Conservation (phyloP, 2,113 vertebrate species). For the Stictonetta naevosa region DNA sequence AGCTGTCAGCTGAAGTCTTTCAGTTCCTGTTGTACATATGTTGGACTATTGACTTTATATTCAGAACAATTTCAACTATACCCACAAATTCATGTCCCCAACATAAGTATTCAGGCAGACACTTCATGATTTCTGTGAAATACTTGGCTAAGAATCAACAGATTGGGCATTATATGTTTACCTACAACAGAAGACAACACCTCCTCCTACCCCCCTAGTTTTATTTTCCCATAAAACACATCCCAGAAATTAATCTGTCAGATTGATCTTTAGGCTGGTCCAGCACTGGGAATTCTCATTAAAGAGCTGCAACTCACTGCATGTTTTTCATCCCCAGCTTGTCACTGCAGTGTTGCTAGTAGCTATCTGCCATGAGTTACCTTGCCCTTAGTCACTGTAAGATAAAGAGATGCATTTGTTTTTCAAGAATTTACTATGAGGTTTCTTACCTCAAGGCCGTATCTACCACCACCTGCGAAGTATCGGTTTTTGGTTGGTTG, state of each 20-base stretch:
- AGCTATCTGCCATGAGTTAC: not conserved
- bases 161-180: not conserved
- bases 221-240: not conserved
- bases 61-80: not conserved
- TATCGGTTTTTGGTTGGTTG: not conserved
- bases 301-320: not conserved
- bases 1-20: not conserved
- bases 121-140: not conserved
- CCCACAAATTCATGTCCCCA: not conserved
- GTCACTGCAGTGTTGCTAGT: not conserved
- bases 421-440: not conserved
- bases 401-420: not conserved
- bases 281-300: not conserved
- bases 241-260: not conserved
- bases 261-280: not conserved
- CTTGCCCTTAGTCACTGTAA: not conserved
- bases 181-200: not conserved
- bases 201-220: rapidly evolving
- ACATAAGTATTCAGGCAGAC: not conserved
- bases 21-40: not conserved
- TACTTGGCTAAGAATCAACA: not conserved
- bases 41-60: not conserved
- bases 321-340: not conserved
- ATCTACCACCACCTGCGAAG: not conserved
- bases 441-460: not conserved